A percentile compares a stretch with the other conserved stretches of the same genome.
These are phyloP conservation scores for Nomada hirtipes DNA, from an alignment of 2,888 invertebrate species.

Conservation along the genomic window DNA sequence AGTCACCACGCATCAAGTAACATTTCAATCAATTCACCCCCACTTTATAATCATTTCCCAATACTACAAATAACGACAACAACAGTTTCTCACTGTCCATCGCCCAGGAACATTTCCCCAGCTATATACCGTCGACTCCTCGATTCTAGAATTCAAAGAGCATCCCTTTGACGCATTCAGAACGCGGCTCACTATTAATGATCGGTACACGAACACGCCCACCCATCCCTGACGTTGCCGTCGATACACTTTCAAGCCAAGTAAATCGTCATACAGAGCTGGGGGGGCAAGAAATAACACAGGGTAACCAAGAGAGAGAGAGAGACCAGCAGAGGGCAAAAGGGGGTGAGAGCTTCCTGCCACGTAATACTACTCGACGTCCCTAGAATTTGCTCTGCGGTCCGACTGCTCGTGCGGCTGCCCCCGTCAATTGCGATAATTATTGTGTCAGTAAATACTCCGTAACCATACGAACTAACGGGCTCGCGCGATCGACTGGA, in stretches of 20 bases:
- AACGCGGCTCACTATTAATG: conserved; percentile 13
- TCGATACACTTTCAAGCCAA: conserved; percentile 14
- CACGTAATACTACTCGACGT: conserved; percentile 74
- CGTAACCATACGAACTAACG: conserved; percentile 70
- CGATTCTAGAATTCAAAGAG: not conserved
- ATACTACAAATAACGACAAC: not conserved
- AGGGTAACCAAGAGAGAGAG: not conserved
- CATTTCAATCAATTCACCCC: not conserved
- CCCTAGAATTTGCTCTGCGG: conserved; percentile 81
- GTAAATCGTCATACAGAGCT: conserved; percentile 10
- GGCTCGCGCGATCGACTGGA: conserved; percentile 53
- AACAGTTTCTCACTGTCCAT: not conserved
- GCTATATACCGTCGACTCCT: conserved; percentile 4
- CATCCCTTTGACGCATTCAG: conserved; percentile 4
- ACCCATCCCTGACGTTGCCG: not conserved
- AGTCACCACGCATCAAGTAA: no score
- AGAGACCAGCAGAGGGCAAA: conserved; percentile 15
- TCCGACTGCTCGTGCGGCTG: conserved; percentile 79
- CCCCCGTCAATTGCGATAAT: conserved; percentile 82
- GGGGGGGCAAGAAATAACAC: not conserved
- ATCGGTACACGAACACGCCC: conserved; percentile 3
- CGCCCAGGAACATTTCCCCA: not conserved
- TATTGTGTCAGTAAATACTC: conserved; percentile 82
- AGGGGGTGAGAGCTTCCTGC: conserved; percentile 50
- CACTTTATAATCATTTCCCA: not conserved